Conservation (phyloP, 2,888 invertebrate species). For the Chaetogeoica ovagalla region DNA sequence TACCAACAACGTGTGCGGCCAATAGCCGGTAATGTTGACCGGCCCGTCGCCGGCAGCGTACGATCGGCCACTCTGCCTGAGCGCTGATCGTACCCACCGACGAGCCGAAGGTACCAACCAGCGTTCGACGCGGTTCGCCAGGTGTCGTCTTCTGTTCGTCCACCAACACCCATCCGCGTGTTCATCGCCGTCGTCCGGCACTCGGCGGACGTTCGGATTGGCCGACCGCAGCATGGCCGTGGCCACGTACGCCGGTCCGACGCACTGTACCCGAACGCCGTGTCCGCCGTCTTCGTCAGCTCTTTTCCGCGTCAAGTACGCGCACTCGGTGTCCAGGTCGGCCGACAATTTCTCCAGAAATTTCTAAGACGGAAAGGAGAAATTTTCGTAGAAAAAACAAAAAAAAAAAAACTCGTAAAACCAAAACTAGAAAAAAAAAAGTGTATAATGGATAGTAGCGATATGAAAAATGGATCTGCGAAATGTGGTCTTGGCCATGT, state of each 20-base stretch:
- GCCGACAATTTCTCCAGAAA: constrained; percentile 29
- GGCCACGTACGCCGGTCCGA: constrained; percentile 85
- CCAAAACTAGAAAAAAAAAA: too few relatives aligned
- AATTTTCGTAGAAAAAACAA: too few relatives aligned
- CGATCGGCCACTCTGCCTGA: constrained; percentile 68
- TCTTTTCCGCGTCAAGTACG: neutral
- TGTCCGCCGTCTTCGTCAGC: neutral
- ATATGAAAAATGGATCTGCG: too few relatives aligned
- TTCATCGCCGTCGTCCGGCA: neutral
- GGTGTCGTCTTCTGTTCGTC: neutral
- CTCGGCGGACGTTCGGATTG: constrained; percentile 63
- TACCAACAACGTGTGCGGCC: constrained; percentile 70
- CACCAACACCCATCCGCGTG: constrained; percentile 20
- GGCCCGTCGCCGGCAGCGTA: constrained; percentile 60
- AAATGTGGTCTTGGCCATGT: too few relatives aligned
- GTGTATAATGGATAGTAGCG: too few relatives aligned
- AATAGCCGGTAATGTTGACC: constrained; percentile 74
- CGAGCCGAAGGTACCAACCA: constrained; percentile 74
- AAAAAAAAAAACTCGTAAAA: too few relatives aligned
- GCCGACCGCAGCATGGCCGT: constrained; percentile 87
- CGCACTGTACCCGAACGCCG: constrained; percentile 68
- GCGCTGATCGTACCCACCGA: constrained; percentile 71
- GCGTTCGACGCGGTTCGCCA: neutral
- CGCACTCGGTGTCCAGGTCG: constrained; percentile 34
- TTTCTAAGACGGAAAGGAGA: too few relatives aligned